phyloP scores from a whole-genome alignment of 1,140 invertebrate species.

The Drosophila truncata region DNA sequence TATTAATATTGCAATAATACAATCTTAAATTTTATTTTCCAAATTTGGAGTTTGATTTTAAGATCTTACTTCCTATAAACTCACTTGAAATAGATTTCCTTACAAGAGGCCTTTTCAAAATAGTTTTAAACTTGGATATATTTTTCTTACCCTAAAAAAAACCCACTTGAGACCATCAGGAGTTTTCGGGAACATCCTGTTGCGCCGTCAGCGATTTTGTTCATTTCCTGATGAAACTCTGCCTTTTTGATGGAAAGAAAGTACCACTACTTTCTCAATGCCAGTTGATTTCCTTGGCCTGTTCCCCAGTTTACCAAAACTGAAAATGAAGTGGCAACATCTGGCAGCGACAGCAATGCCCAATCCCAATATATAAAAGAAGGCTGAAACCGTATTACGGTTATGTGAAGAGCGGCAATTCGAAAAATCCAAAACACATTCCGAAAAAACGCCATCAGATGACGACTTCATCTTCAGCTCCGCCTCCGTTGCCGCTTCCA shows the following conservation, averaged over 20 bases:
- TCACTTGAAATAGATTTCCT: not conserved
- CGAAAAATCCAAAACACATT: conserved; percentile 63
- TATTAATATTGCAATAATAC: too few species aligned
- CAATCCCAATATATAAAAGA: conserved; percentile 18
- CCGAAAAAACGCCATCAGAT: conserved; percentile 46
- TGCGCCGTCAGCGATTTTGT: conserved; percentile 55
- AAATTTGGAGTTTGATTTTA: not conserved
- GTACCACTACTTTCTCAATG: conserved; percentile 35
- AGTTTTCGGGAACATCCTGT: conserved; percentile 60
- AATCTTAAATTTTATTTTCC: not conserved
- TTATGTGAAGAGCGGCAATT: conserved; percentile 77
- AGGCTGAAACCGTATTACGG: conserved; percentile 60
- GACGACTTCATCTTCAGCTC: conserved; percentile 38
- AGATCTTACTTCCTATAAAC: not conserved
- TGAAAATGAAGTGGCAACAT: conserved; percentile 63
- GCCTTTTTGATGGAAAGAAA: conserved; percentile 42
- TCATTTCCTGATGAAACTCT: conserved; percentile 65
- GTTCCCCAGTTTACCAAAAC: conserved; percentile 43
- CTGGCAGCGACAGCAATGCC: conserved; percentile 56
- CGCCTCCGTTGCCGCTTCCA: conserved; percentile 18
- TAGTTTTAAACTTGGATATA: not conserved
- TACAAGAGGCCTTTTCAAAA: not conserved
- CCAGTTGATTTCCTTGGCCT: conserved; percentile 68
- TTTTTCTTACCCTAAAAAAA: conserved; percentile 2
- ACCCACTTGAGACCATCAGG: conserved; percentile 7